Evolutionary conservation across 1,140 invertebrate species (phyloP).

Genomic region (Drosophila tsacasi): DNA sequence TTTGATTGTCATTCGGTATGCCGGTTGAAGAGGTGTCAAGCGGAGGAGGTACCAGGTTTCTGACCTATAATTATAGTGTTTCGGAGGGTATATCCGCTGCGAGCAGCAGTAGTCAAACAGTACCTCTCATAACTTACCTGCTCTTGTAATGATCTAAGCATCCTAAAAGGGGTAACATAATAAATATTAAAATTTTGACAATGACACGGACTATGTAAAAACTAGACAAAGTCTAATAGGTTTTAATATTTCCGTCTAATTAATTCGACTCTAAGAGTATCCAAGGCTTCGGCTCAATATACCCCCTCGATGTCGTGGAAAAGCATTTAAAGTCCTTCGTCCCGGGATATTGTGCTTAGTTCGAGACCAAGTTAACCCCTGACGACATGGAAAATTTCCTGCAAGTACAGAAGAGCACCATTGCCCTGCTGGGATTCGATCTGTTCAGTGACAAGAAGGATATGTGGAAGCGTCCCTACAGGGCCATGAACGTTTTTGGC

Average conservation of each 20-base stretch:
- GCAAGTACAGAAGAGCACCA: slow-evolving; percentile 32
- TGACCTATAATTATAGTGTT: slow-evolving; percentile 9
- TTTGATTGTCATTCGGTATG: slow-evolving; percentile 20
- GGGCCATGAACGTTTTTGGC: slow-evolving; percentile 19
- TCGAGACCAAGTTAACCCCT: background rate
- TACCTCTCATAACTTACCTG: background rate
- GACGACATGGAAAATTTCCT: slow-evolving; percentile 29
- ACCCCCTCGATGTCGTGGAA: background rate
- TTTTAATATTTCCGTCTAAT: background rate
- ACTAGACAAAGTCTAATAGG: background rate
- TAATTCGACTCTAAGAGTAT: background rate
- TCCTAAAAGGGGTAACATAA: background rate
- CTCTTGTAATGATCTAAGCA: background rate
- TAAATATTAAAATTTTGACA: background rate
- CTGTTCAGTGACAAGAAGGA: slow-evolving; percentile 21
- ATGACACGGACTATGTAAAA: background rate
- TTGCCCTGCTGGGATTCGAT: slow-evolving; percentile 38
- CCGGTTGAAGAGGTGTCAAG: background rate
- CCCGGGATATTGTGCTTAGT: background rate
- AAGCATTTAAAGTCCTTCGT: slow-evolving; percentile 17
- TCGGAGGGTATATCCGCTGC: background rate
- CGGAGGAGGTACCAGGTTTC: background rate
- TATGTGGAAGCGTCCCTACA: slow-evolving; percentile 47
- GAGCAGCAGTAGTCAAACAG: too few species aligned
- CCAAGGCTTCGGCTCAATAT: background rate